Percentiles rank a stretch among this genome's conserved stretches.
These are phyloP conservation scores for Caenorhabditis zanzibari DNA, from an alignment of 2,888 invertebrate genomes.

Conservation along the genomic window DNA sequence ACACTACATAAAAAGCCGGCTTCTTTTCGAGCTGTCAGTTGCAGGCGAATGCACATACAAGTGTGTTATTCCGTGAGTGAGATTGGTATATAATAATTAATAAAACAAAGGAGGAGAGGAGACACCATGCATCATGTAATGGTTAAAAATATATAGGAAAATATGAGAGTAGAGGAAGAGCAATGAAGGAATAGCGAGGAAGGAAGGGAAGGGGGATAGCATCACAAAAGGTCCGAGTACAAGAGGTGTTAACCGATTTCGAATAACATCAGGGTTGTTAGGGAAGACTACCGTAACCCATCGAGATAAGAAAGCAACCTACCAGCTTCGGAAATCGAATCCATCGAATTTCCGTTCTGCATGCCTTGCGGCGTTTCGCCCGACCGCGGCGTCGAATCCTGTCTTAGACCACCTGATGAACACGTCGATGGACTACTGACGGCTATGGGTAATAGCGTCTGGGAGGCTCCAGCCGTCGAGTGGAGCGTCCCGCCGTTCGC, in stretches of 20 bases:
- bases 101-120: not conserved
- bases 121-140: slow-evolving; percentile 16
- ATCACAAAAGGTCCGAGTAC: slow-evolving; percentile 58
- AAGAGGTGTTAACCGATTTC: slow-evolving; percentile 42
- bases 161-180: slow-evolving; percentile 1
- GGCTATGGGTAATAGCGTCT: slow-evolving; percentile 74
- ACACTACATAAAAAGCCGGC: not conserved
- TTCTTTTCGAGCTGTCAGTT: slow-evolving; percentile 53
- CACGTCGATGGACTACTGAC: slow-evolving; percentile 77
- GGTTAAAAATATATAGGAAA: slow-evolving; percentile 24
- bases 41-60: slow-evolving; percentile 67
- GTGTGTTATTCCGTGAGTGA: slow-evolving; percentile 56
- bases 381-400: slow-evolving; percentile 73
- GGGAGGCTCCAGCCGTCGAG: slow-evolving; percentile 78
- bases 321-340: slow-evolving; percentile 81
- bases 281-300: slow-evolving; percentile 26
- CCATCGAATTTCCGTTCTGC: slow-evolving; percentile 71
- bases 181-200: not conserved
- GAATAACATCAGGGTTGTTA: not conserved
- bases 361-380: slow-evolving; percentile 64
- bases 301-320: slow-evolving; percentile 26
- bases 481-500: slow-evolving; percentile 77
- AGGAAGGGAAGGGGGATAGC: slow-evolving; percentile 30
- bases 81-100: slow-evolving; percentile 5
- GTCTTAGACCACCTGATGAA: slow-evolving; percentile 72